Conservation (phyloP, 37 sponge, comb jelly and placozoan genomes). For the Hormiphora californensis region DNA sequence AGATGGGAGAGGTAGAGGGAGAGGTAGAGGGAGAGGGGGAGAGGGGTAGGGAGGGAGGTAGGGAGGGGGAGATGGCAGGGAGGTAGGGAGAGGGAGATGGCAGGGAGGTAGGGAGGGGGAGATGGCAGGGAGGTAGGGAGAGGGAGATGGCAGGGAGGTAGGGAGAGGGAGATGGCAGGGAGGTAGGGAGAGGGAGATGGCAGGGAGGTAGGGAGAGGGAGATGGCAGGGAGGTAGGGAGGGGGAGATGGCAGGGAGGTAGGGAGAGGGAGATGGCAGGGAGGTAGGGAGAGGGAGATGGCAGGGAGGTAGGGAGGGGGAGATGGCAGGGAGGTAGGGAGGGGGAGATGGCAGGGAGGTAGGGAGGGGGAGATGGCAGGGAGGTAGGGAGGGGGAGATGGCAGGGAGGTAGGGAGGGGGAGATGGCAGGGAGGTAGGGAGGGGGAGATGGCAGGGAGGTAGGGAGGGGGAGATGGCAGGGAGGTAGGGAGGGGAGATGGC, state of each 20-base stretch:
- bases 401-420: background rate
- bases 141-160: background rate
- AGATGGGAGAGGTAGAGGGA: background rate
- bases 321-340: background rate
- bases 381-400: background rate
- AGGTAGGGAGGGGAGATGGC: background rate
- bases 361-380: too few relatives aligned
- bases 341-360: background rate
- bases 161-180: background rate
- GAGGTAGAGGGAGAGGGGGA: too few relatives aligned
- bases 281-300: background rate
- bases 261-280: background rate
- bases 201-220: background rate
- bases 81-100: background rate
- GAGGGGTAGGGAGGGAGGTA: background rate
- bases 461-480: too few relatives aligned
- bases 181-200: background rate
- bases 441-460: too few relatives aligned
- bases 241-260: background rate
- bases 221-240: background rate
- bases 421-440: too few relatives aligned
- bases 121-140: background rate
- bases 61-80: background rate
- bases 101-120: background rate
- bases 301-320: background rate